Evolutionary conservation across 2,113 vertebrate species (phyloP).

Genomic region (Azemiops feae): DNA sequence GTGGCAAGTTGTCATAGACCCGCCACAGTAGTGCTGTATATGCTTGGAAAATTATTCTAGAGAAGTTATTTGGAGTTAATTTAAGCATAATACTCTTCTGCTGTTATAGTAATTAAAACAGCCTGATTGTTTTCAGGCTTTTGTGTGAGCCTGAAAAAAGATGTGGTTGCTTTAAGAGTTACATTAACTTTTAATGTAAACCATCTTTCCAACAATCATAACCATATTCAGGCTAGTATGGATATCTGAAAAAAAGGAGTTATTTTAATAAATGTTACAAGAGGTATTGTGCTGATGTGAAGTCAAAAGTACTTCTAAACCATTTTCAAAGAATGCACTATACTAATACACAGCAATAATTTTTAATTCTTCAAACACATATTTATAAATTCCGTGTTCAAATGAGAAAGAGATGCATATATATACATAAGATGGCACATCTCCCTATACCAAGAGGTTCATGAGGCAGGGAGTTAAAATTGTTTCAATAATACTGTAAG

Average conservation of each 20-base stretch:
- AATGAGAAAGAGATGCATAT: background rate
- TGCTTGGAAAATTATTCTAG: background rate
- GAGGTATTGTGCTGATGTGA: background rate
- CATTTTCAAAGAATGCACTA: background rate
- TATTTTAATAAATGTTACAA: background rate
- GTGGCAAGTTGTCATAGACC: background rate
- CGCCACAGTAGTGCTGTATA: background rate
- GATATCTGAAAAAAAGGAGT: background rate
- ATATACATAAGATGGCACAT: background rate
- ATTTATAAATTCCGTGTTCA: background rate
- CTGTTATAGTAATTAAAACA: background rate
- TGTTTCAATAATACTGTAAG: background rate
- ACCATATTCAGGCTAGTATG: background rate
- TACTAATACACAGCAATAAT: background rate
- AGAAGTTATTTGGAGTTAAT: background rate
- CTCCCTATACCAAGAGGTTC: background rate
- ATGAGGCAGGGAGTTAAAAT: background rate
- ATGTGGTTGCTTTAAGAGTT: background rate
- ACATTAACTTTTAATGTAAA: background rate
- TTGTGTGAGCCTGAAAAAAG: background rate
- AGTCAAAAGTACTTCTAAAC: background rate
- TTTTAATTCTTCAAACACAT: background rate
- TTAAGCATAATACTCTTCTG: background rate
- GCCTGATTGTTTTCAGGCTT: background rate
- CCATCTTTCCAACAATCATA: background rate